phyloP scores from a whole-genome alignment of 2,797 vertebrate species.

The Oreochromis grahami region DNA sequence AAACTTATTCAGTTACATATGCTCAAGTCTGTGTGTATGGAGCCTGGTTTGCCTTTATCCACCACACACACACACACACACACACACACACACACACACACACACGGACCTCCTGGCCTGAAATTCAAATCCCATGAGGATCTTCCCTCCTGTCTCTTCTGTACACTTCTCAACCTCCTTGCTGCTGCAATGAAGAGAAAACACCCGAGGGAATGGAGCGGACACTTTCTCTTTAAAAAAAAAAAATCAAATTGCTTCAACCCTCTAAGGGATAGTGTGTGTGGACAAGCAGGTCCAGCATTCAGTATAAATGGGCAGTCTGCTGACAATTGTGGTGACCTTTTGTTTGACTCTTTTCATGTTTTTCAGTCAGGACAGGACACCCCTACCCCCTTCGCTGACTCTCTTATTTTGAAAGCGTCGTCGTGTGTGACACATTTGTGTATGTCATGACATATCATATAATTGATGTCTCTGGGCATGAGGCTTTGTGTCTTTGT shows the following conservation, averaged over 20 bases:
- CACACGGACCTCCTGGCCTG: conserved; percentile 8
- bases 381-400: background rate
- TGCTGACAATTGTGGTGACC: conserved; percentile 41
- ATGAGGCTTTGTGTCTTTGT: conserved; percentile 13
- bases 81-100: background rate
- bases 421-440: conserved; percentile 27
- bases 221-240: conserved; percentile 14
- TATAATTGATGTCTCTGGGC: conserved; percentile 44
- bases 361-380: conserved; percentile 30
- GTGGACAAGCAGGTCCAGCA: background rate
- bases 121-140: conserved; percentile 32
- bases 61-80: background rate
- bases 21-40: background rate
- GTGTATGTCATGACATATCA: conserved; percentile 27
- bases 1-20: background rate
- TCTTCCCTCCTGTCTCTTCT: background rate
- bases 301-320: conserved; percentile 29
- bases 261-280: conserved; percentile 13
- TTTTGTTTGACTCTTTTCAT: conserved; percentile 63
- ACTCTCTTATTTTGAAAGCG: conserved; percentile 12
- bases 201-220: background rate
- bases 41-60: background rate
- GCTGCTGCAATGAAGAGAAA: conserved; percentile 12
- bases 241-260: background rate
- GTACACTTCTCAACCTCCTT: background rate